phyloP scores from a whole-genome alignment of 1,140 invertebrate species.

The Steinernema khuongi region DNA sequence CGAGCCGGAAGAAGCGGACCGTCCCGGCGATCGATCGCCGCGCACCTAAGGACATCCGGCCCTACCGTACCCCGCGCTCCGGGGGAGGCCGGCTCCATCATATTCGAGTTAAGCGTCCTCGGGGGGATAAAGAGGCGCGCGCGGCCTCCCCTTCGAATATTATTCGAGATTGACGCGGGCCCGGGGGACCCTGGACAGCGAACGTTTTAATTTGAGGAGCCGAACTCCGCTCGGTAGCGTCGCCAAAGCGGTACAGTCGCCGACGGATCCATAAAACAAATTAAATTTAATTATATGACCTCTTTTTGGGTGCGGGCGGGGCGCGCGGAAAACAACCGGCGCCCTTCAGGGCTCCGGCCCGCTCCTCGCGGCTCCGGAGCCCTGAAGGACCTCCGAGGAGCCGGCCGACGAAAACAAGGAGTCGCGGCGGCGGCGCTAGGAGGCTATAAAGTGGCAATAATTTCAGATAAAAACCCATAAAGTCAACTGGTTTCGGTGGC shows the following conservation, averaged over 20 bases:
- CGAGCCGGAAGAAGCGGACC: too few species aligned
- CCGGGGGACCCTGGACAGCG: background rate
- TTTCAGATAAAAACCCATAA: conserved; percentile 17
- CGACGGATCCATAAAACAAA: conserved; percentile 13
- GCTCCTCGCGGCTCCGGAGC: background rate
- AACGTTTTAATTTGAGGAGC: conserved; percentile 11
- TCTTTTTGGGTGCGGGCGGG: background rate
- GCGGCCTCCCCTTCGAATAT: conserved; percentile 16
- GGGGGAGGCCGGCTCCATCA: background rate
- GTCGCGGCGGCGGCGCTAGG: background rate
- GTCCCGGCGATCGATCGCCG: too few species aligned
- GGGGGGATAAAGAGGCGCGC: background rate
- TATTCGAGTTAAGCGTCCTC: conserved; percentile 13
- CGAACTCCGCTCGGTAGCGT: background rate
- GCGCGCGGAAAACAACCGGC: background rate
- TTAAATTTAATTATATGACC: conserved; percentile 17
- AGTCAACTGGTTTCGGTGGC: conserved; percentile 16
- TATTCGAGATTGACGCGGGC: conserved; percentile 12
- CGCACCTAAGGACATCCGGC: too few species aligned
- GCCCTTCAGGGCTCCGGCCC: too few species aligned
- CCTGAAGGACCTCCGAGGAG: background rate
- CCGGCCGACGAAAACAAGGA: background rate
- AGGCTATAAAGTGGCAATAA: conserved; percentile 17
- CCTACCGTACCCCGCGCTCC: background rate
- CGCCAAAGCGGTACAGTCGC: background rate